Evolutionary conservation across 1,140 invertebrate species (phyloP).

Genomic region (Harpegnathos saltator): DNA sequence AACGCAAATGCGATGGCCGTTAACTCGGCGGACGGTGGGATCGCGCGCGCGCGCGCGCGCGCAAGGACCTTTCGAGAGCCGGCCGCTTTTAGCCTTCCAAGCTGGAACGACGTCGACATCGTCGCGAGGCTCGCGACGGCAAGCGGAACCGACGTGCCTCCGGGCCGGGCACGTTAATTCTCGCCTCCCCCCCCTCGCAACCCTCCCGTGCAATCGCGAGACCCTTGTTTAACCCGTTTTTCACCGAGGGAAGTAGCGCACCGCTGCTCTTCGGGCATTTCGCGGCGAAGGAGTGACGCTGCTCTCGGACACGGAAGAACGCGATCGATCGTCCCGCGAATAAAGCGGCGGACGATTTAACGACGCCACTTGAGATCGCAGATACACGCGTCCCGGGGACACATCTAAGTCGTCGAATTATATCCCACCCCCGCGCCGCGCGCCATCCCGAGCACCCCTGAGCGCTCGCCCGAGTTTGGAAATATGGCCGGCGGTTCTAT

Average conservation of each 20-base stretch:
- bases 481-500: not conserved
- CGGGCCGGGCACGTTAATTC: too few species aligned
- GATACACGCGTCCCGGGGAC: not conserved
- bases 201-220: too few species aligned
- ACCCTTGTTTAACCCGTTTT: too few species aligned
- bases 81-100: not conserved
- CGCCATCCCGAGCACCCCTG: too few species aligned
- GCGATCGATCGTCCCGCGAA: not conserved
- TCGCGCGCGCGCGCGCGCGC: not conserved
- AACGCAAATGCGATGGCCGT: slow-evolving; percentile 10
- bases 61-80: not conserved
- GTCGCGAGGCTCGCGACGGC: not conserved
- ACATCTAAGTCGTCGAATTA: not conserved
- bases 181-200: too few species aligned
- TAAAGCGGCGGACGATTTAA: not conserved
- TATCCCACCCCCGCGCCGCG: not conserved
- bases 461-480: not conserved
- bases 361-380: not conserved
- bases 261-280: too few species aligned
- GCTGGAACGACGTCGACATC: not conserved
- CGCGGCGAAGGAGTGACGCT: too few species aligned
- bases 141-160: too few species aligned
- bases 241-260: too few species aligned
- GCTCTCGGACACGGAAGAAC: not conserved
- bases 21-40: not conserved